phyloP scores from a whole-genome alignment of 2,113 vertebrate genomes.

The Butastur rufipennis region DNA sequence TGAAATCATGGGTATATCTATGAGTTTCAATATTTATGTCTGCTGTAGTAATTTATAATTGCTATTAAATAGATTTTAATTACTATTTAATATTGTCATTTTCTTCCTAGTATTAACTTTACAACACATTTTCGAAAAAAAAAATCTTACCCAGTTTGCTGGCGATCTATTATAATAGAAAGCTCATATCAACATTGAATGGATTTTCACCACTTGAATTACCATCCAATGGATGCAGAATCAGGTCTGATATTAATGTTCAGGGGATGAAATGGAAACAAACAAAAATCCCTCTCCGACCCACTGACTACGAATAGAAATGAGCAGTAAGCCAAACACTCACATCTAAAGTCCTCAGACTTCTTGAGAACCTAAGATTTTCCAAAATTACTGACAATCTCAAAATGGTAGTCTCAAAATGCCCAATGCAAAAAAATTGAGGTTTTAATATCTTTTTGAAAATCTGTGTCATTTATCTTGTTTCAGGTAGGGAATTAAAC shows the following conservation, averaged over 20 bases:
- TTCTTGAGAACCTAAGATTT: neutral
- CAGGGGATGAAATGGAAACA: neutral
- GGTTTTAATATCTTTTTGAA: neutral
- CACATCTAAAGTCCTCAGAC: neutral
- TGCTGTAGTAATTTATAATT: neutral
- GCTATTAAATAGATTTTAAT: no score
- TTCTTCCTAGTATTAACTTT: neutral
- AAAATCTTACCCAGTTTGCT: neutral
- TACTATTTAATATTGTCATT: neutral
- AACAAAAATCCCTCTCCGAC: neutral
- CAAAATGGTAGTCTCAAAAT: neutral
- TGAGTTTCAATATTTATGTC: neutral
- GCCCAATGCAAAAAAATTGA: neutral
- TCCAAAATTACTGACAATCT: neutral
- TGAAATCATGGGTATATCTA: neutral
- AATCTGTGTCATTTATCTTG: neutral
- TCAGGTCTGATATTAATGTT: neutral
- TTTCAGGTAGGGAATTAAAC: neutral
- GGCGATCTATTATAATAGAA: neutral
- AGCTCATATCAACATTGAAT: neutral
- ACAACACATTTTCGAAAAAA: neutral
- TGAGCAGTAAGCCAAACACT: neutral
- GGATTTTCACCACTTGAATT: neutral
- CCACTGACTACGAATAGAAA: neutral
- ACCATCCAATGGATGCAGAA: neutral